Conservation (phyloP, 2,888 invertebrate species). For the Caenorhabditis panamensis region DNA sequence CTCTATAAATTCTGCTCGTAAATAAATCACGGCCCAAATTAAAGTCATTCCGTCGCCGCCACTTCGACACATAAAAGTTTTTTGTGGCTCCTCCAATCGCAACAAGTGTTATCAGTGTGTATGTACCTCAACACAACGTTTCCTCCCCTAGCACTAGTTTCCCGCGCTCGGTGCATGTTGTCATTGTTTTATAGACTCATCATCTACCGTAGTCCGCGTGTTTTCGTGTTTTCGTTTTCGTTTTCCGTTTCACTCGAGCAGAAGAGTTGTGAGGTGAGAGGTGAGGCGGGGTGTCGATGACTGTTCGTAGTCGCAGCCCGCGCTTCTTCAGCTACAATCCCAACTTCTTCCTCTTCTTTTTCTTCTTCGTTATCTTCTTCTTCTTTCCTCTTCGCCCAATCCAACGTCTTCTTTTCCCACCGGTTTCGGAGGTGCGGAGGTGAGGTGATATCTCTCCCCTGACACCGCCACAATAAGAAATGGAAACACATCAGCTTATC, state of each 20-base stretch:
- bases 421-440: conserved; percentile 9
- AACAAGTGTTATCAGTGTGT: neutral
- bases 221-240: conserved; percentile 5
- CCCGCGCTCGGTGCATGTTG: too few relatives aligned
- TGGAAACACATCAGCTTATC: conserved; percentile 43
- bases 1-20: too few relatives aligned
- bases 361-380: too few relatives aligned
- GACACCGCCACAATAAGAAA: conserved; percentile 1
- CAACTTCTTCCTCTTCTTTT: neutral
- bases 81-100: neutral
- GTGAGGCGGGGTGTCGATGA: neutral
- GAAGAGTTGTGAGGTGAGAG: too few relatives aligned
- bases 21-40: too few relatives aligned
- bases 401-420: conserved; percentile 5
- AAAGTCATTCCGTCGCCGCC: too few relatives aligned
- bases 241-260: too few relatives aligned
- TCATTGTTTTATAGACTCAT: too few relatives aligned
- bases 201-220: neutral
- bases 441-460: conserved; percentile 12
- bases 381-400: conserved; percentile 16
- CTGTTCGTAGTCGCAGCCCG: neutral
- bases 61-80: neutral
- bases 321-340: conserved; percentile 4
- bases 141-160: neutral
- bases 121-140: neutral